Conservation (phyloP, 37 sponge, comb jelly and placozoan species). For the Crambe crambe region DNA sequence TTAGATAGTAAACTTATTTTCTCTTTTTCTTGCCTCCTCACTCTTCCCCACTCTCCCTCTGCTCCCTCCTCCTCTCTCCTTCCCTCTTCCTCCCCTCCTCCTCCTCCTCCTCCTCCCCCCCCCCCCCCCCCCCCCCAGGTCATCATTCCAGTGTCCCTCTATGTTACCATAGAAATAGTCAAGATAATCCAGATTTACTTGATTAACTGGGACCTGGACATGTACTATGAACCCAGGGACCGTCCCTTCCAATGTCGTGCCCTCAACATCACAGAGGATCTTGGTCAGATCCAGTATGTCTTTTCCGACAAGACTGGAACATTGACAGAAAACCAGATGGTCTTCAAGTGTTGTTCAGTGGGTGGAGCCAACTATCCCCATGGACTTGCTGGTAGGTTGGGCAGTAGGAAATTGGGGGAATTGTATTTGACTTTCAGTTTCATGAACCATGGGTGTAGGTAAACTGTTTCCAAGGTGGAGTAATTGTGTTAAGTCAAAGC, state of each 20-base stretch:
- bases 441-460: too few relatives aligned
- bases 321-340: slow-evolving; percentile 80
- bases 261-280: slow-evolving; percentile 83
- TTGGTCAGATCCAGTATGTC: slow-evolving; percentile 86
- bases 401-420: too few relatives aligned
- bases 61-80: too few relatives aligned
- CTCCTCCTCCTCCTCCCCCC: neutral
- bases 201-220: slow-evolving; percentile 75
- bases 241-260: slow-evolving; percentile 67
- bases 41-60: too few relatives aligned
- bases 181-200: slow-evolving; percentile 76
- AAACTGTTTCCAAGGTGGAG: too few relatives aligned
- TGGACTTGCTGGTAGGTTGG: neutral
- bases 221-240: slow-evolving; percentile 69
- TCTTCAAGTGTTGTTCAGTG: slow-evolving; percentile 67
- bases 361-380: slow-evolving; percentile 69
- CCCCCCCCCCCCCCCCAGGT: slow-evolving; percentile 24
- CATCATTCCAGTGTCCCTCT: slow-evolving; percentile 85
- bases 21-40: too few relatives aligned
- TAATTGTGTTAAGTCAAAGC: too few relatives aligned
- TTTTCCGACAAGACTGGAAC: slow-evolving; percentile 94
- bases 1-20: too few relatives aligned
- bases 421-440: too few relatives aligned
- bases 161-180: slow-evolving; percentile 84
- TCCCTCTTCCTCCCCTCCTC: too few relatives aligned